These are phyloP conservation scores for Atethmia centrago DNA, from an alignment of 2,888 invertebrate genomes.

Conservation along the genomic window DNA sequence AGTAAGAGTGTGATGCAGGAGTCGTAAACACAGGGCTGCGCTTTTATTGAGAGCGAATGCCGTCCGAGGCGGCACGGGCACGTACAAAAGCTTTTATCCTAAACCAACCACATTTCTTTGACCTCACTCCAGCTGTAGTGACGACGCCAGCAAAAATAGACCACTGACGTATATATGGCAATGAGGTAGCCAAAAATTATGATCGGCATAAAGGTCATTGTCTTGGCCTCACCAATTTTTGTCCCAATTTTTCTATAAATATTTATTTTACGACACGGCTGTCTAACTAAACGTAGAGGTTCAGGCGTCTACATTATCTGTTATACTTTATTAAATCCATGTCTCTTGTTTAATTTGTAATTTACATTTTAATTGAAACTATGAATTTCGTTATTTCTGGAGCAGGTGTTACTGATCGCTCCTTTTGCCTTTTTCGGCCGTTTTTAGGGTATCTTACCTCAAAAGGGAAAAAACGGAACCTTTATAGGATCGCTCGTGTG, in stretches of 20 bases:
- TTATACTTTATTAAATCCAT: conserved; percentile 3
- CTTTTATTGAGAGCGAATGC: conserved; percentile 70
- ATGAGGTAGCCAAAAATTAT: conserved; percentile 76
- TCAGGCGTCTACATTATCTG: conserved; percentile 4
- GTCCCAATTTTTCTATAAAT: conserved; percentile 62
- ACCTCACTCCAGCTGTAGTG: conserved; percentile 74
- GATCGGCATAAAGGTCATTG: conserved; percentile 81
- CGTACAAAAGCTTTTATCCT: conserved; percentile 82
- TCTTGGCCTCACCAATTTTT: conserved; percentile 73
- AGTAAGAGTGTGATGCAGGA: conserved; percentile 61
- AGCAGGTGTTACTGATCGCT: conserved; percentile 21
- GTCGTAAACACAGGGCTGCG: conserved; percentile 72
- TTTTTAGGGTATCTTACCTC: too few species aligned
- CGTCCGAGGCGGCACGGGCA: conserved; percentile 66
- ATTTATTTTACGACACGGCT: conserved; percentile 36
- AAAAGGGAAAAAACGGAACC: too few species aligned
- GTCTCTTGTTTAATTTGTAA: conserved; percentile 3
- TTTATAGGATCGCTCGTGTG: too few species aligned
- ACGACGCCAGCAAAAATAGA: conserved; percentile 78
- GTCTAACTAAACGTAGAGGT: conserved; percentile 32
- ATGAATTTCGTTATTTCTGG: conserved; percentile 1
- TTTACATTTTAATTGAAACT: conserved; percentile 24
- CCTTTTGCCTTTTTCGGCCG: background rate
- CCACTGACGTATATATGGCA: conserved; percentile 71
- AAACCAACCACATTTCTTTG: conserved; percentile 79